Percentiles rank a stretch among this genome's conserved stretches.
Evolutionary conservation across 1,140 invertebrate genomes (phyloP).

Genomic region (Camponotus vicinus): DNA sequence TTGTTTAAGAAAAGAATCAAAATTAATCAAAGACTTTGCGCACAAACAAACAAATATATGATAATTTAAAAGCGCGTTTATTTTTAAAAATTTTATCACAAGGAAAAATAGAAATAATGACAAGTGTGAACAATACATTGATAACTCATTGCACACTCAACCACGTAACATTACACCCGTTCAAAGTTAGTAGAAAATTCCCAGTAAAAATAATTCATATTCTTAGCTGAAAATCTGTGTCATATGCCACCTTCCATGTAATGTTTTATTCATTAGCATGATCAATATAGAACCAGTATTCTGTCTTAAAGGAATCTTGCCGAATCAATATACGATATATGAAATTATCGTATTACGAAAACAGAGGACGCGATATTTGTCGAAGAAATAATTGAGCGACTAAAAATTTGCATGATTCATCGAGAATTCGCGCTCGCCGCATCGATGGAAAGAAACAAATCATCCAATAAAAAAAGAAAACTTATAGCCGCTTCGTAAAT

Average conservation of each 20-base stretch:
- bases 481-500: background rate
- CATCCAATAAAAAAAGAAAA: background rate
- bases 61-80: background rate
- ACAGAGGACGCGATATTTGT: background rate
- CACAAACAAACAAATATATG: background rate
- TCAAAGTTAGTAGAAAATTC: constrained; percentile 4
- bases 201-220: constrained; percentile 18
- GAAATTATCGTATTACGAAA: constrained; percentile 33
- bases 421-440: background rate
- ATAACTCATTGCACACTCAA: background rate
- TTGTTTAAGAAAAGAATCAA: background rate
- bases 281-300: constrained; percentile 26
- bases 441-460: constrained; percentile 1
- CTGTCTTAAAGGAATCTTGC: background rate
- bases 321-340: constrained; percentile 22
- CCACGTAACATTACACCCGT: background rate
- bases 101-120: background rate
- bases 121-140: background rate
- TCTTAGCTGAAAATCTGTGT: constrained; percentile 41
- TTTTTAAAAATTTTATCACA: background rate
- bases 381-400: background rate
- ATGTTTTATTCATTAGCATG: constrained; percentile 36
- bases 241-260: background rate
- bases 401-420: constrained; percentile 15
- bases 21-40: background rate